These are phyloP conservation scores for Clitarchus hookeri DNA, from an alignment of 2,888 invertebrate genomes.

Conservation along the genomic window DNA sequence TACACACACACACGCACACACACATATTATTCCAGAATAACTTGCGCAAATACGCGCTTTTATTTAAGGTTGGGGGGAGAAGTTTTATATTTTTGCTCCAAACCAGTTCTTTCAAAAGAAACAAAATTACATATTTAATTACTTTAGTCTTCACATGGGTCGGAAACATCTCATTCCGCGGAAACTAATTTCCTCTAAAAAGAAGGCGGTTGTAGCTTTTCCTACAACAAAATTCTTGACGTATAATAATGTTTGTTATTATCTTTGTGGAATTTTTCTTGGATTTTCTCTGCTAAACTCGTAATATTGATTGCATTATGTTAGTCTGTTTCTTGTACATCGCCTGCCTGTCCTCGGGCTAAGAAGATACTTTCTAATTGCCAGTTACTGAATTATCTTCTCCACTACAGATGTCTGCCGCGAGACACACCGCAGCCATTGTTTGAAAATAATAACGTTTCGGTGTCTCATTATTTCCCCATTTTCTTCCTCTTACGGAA, in stretches of 20 bases:
- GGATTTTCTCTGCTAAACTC: neutral
- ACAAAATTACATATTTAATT: neutral
- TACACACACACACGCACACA: no score
- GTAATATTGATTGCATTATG: slow-evolving; percentile 16
- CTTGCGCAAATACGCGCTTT: neutral
- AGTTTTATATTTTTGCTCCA: neutral
- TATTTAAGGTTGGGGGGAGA: neutral
- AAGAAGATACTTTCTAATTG: neutral
- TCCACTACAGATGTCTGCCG: slow-evolving; percentile 1
- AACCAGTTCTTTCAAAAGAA: neutral
- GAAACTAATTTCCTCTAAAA: neutral
- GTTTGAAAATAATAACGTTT: neutral
- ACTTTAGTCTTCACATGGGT: neutral
- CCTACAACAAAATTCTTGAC: neutral
- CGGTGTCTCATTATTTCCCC: neutral
- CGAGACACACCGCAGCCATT: neutral
- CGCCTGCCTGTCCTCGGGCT: neutral
- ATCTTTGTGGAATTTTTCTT: neutral
- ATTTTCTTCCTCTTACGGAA: no score
- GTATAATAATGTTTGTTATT: slow-evolving; percentile 15
- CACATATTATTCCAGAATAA: no score
- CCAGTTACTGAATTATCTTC: slow-evolving; percentile 21
- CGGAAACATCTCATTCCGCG: neutral
- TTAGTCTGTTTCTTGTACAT: neutral
- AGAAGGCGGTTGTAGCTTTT: neutral